Base-by-base conservation (phyloP, 2,888 invertebrate genomes). In the Seira ritae region DNA sequence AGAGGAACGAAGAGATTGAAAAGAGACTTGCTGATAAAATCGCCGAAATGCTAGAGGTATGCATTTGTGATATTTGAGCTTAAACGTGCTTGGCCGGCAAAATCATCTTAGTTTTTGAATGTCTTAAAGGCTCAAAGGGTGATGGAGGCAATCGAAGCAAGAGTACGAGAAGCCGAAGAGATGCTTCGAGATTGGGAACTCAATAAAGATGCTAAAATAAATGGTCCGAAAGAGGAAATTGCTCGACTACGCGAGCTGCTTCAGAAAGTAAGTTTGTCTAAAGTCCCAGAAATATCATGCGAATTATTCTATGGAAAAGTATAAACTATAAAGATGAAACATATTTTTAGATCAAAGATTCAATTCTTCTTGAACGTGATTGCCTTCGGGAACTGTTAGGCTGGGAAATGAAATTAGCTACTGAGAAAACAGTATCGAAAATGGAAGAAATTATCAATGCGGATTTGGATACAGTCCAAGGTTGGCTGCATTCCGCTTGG, bases 401-500 rank as follows among this genome's bases (percentile, higher is more conserved):
- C 1, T 88, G 88, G 87, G 88, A 88, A 70, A 86, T 86, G 65
- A 86, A 86, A 69, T 72, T 87, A 6, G 88, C 88, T 0, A 86
- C 86, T 12, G 84, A 81, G 55, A 71, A 84, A 17, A 86, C 88
- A 1, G 84, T 85, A 0, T 74, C 73, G 12, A 84, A 85, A 82
- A 88, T 88, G 86, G 87, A 88, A 72, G 37, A 83, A 60, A 84
- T 87, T 15, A 87, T 88, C 37, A 73, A 78, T 10, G 77, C 85
- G 20, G 88, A 88, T 65, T 81, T 88, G 75, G 85, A 88, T 66
- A 77, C 85, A 20, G 82, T 88, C 65, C 66, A 88, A 31, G 80
- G 80, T 55, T 79, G 78, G 85, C 24, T 82, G 84, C 86, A 89
- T 71, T 85, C 86, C 10, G 86, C 87, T 8, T 88, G 88, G 88